Evolutionary conservation across 2,113 vertebrate species (phyloP), one percentile per base, ranked within the genome.

Genomic region (Sialia sialis): DNA sequence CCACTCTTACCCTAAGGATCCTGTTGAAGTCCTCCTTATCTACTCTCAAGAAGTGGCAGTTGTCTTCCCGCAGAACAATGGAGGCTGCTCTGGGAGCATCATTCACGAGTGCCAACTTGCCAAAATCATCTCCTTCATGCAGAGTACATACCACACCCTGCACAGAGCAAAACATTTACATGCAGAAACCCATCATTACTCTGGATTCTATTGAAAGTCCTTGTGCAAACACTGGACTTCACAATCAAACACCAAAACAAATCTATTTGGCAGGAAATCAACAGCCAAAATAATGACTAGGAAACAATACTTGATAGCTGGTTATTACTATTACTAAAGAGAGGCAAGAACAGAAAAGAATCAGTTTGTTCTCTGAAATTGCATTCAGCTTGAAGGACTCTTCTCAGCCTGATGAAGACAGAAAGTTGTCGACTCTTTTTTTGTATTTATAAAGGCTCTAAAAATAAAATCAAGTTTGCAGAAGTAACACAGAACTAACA

Each of bases 21-120:
- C 99, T 98, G 98, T 99, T 99, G 96, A 99, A 99, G 97, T 99
- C 99, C 87, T 99, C 99, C 94, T 99, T 99, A 96, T 99, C 99
- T 10, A 99, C 99, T 90, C 99, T 98, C 94, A 99, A 95, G 97
- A 99, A 99, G 96, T 99, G 99, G 95, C 99, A 99, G 94, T 99
- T 99, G 97, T 99, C 99, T 94, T 99, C 99, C 91, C 99, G 97
- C 56, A 99, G 97, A 86, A 99, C 98, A 43, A 99, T 99, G 79
- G 99, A 99, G 38, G 99, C 99, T 44, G 99, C 99, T n/a, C 99
- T 98, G 5, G 99, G 99, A 48, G 99, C 98, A 52, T 99, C 99
- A 21, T 99, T 99, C 90, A 99, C 99, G 19, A 99, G 98, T 1
- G 99, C 99, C 64, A 99, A 98, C 97, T 99, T 99, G 89, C 99